Base-by-base conservation (phyloP, 37 sponge, comb jelly and placozoan species). In the Agelas oroides region DNA sequence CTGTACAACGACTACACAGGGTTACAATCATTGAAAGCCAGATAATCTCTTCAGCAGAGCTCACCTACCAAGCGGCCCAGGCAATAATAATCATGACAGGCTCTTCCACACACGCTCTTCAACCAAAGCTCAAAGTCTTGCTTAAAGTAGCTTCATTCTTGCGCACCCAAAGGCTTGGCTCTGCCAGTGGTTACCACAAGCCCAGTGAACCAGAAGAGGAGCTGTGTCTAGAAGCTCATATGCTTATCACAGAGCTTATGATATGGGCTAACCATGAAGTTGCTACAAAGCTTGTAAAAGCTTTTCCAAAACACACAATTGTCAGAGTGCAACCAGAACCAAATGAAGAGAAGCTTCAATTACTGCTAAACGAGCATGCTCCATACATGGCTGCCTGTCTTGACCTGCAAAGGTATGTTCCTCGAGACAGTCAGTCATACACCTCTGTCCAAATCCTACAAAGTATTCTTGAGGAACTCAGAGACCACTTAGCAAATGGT, bases 161-260 rank as follows among this genome's bases (percentile, higher is more conserved):
- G 23, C 77, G 83, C 12, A 19, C 0, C 5, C 27, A 77, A 64
- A 65, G 89, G 34, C 78, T 89, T 18, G 78, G 78, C 15, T 28
- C 60, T 36, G 78, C 82, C 40, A 73, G 56, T 27, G 25, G 31
- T 16, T 57, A 36, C 20, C 71, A 39, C 52, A 21, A 20, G 2
- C 46, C 35, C 0, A 40, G 32, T 55, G 89, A 89, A 16, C 33
- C 21, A 30, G 80, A 69, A 3, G 68, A 54, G 19, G 53, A 40
- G 8, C 6, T 6, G 18, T 21, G 59, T 20, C 84, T 74, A 59
- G 70, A 81, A 32, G 74, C 90, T 36, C 84, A 89, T 33, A 24
- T 76, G 0, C 69, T 89, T 21, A 74, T 89, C 21, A 75, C 78
- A 59, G 90, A 89, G 31, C 46, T 89, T 33, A 89, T 84, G 85